Percentiles rank a stretch among this genome's conserved stretches.
phyloP scores from a whole-genome alignment of 2,888 invertebrate genomes.

The Ceratothoa steindachneri region DNA sequence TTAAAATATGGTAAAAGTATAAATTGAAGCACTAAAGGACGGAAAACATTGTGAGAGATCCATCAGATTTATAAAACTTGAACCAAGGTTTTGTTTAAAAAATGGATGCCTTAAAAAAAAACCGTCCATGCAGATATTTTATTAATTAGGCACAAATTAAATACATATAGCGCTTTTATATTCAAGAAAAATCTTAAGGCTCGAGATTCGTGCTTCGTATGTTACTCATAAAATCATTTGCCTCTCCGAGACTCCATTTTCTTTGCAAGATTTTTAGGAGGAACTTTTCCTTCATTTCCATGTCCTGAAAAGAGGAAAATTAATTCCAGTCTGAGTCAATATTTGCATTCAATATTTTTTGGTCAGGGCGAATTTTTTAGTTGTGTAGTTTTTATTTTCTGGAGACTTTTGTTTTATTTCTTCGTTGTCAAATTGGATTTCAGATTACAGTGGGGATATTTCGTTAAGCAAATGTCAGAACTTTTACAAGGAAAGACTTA shows the following conservation, averaged over 20 bases:
- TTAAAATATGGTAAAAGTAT: conserved; percentile 1
- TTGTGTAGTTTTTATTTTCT: not conserved
- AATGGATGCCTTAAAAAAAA: not conserved
- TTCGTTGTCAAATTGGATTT: conserved; percentile 15
- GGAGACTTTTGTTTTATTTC: not conserved
- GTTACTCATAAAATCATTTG: conserved; percentile 11
- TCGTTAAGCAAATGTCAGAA: conserved; percentile 3
- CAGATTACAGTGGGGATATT: conserved; percentile 11
- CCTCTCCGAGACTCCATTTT: conserved; percentile 10
- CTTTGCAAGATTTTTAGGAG: not conserved
- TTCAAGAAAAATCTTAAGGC: conserved; percentile 2
- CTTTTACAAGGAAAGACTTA: not conserved
- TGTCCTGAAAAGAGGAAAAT: conserved; percentile 46
- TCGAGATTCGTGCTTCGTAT: conserved; percentile 1
- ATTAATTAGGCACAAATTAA: conserved; percentile 9
- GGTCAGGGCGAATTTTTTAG: conserved; percentile 5
- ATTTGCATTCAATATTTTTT: conserved; percentile 31
- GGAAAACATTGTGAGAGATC: not conserved
- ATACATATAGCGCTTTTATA: conserved; percentile 12
- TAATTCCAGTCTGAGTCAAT: conserved; percentile 46
- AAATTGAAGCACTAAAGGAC: conserved; percentile 6
- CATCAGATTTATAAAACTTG: conserved; percentile 6
- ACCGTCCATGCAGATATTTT: not conserved
- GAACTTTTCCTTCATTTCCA: conserved; percentile 3
- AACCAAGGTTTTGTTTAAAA: not conserved